Conservation (phyloP, 2,888 invertebrate species). For the Deroplatys truncata region DNA sequence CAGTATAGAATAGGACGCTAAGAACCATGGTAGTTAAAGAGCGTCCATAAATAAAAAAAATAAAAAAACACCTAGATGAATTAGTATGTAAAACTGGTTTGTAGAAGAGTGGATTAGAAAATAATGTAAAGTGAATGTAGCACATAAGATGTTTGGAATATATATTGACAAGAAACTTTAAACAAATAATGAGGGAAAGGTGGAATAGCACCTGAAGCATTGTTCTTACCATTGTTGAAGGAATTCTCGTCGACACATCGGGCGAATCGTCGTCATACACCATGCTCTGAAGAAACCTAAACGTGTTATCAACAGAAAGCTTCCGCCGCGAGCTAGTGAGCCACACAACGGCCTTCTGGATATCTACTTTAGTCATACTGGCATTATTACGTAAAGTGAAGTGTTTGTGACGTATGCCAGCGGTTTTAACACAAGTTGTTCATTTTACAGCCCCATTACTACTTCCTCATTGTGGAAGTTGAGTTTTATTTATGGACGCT, state of each 20-base stretch:
- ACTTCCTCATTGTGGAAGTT: neutral
- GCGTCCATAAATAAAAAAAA: too few species aligned
- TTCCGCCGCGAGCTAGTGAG: neutral
- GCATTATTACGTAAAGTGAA: neutral
- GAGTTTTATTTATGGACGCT: too few species aligned
- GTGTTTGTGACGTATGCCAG: neutral
- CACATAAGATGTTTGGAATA: too few species aligned
- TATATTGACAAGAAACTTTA: too few species aligned
- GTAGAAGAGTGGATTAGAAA: too few species aligned
- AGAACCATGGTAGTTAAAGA: too few species aligned
- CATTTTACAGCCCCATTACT: neutral
- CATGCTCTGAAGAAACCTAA: neutral
- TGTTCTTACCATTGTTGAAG: neutral
- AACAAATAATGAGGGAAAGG: too few species aligned
- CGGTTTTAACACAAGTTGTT: neutral
- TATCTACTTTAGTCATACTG: neutral
- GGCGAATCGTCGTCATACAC: neutral
- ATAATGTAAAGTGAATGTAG: too few species aligned
- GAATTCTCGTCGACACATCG: neutral
- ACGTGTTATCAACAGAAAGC: neutral
- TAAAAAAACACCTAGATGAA: too few species aligned
- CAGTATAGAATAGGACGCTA: too few species aligned
- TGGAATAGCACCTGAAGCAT: too few species aligned
- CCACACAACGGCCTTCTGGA: neutral
- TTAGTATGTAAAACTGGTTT: too few species aligned